A percentile compares a stretch with the other conserved stretches of the same genome.
phyloP scores from a whole-genome alignment of 2,113 vertebrate species.

The Ellobius talpinus region DNA sequence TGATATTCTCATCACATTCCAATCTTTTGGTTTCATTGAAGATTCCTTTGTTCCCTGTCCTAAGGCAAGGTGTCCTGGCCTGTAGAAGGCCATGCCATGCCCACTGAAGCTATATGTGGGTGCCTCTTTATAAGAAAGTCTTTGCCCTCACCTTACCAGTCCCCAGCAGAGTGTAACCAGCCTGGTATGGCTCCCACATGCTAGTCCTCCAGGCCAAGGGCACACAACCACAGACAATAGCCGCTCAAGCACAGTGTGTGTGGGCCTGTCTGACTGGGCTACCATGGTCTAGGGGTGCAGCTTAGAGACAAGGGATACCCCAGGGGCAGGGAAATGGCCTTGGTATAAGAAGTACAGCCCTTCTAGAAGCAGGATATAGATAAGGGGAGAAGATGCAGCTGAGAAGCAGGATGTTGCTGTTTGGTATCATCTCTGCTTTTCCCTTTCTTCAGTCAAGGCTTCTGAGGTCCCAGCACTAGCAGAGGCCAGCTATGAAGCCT shows the following conservation, averaged over 20 bases:
- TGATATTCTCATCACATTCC: neutral
- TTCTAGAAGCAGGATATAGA: neutral
- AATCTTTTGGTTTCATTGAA: neutral
- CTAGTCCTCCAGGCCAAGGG: neutral
- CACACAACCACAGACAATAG: neutral
- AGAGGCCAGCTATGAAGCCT: neutral
- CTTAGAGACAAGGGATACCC: neutral
- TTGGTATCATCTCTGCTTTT: neutral
- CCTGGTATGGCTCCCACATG: neutral
- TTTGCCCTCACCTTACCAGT: neutral
- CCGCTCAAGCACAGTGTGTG: neutral
- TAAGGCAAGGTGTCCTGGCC: neutral
- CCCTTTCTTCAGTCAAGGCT: neutral
- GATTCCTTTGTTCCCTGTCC: neutral
- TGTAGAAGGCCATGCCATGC: neutral
- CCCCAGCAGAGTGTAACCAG: neutral
- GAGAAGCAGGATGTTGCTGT: neutral
- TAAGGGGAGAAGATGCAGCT: neutral
- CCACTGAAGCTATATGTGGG: neutral
- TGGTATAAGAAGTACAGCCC: too few relatives aligned
- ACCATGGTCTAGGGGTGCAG: neutral
- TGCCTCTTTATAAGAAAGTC: neutral
- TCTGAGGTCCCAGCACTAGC: neutral
- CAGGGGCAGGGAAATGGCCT: neutral
- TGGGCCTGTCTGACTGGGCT: neutral